Evolutionary conservation across 2,888 invertebrate genomes (phyloP).

Genomic region (Acrobasis repandana): DNA sequence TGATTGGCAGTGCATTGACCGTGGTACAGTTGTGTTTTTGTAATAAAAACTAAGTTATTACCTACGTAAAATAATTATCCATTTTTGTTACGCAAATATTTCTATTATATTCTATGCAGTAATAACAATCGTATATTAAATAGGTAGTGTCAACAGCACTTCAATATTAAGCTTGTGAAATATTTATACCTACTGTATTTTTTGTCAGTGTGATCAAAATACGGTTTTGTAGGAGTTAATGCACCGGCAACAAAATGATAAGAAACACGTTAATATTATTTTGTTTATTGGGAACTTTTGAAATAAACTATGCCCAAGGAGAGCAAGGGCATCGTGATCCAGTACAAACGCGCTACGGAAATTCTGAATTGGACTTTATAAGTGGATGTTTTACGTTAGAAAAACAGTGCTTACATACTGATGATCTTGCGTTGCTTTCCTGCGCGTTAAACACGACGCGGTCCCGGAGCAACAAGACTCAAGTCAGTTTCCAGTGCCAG

Average conservation of each 20-base stretch:
- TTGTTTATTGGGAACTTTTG: slow-evolving; percentile 43
- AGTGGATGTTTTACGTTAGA: slow-evolving; percentile 64
- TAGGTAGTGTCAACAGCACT: background rate
- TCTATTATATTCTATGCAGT: background rate
- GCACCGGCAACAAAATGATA: slow-evolving; percentile 60
- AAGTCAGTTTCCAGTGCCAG: slow-evolving; percentile 60
- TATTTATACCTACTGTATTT: slow-evolving; percentile 7
- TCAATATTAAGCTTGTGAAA: background rate
- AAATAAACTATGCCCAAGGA: slow-evolving; percentile 44
- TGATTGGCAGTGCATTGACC: background rate
- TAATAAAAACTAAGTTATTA: background rate
- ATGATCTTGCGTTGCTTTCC: slow-evolving; percentile 65
- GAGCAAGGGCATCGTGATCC: slow-evolving; percentile 51
- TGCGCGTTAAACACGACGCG: slow-evolving; percentile 65
- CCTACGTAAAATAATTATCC: background rate
- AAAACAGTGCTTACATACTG: slow-evolving; percentile 69
- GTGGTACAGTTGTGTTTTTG: background rate
- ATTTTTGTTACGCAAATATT: background rate
- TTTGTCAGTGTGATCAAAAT: background rate
- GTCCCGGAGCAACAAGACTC: slow-evolving; percentile 60
- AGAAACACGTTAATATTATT: slow-evolving; percentile 45
- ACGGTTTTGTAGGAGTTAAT: background rate
- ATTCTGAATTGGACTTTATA: slow-evolving; percentile 55
- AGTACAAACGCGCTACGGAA: slow-evolving; percentile 52
- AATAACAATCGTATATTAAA: background rate